Percentiles rank a stretch among this genome's conserved stretches.
These are phyloP conservation scores for Apocrypta bakeri DNA, from an alignment of 1,140 invertebrate genomes.

Conservation along the genomic window DNA sequence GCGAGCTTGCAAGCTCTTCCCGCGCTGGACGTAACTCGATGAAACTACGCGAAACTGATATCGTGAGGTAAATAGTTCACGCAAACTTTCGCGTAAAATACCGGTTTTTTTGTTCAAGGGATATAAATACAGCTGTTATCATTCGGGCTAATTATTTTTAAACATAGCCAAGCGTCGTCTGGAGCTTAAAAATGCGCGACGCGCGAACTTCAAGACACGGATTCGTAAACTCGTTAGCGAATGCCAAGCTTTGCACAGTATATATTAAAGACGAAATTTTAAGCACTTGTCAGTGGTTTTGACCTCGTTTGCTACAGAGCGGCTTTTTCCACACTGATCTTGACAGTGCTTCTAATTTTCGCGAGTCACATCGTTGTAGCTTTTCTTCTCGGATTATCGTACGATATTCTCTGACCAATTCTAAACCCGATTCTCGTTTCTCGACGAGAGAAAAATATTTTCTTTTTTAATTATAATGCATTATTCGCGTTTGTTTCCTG, in stretches of 20 bases:
- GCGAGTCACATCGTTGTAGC: too few species aligned
- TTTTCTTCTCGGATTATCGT: too few species aligned
- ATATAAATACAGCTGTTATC: background rate
- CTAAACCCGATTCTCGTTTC: too few species aligned
- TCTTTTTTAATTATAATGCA: too few species aligned
- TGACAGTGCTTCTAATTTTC: constrained; percentile 2
- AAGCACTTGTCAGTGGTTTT: constrained; percentile 12
- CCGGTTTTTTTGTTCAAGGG: background rate
- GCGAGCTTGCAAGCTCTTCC: background rate
- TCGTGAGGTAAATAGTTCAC: background rate
- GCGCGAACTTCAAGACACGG: too few species aligned
- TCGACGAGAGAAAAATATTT: background rate
- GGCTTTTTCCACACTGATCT: background rate
- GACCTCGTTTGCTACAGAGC: constrained; percentile 5
- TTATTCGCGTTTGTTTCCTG: too few species aligned
- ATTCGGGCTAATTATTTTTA: too few species aligned
- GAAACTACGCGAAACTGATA: background rate
- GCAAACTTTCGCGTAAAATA: background rate
- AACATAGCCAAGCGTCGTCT: too few species aligned
- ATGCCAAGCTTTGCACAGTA: too few species aligned
- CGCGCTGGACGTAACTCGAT: background rate
- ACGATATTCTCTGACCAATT: too few species aligned
- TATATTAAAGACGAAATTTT: too few species aligned
- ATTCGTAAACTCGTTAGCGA: too few species aligned
- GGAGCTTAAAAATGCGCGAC: background rate